phyloP scores from a whole-genome alignment of 2,113 vertebrate genomes.

The Phoxinus phoxinus region DNA sequence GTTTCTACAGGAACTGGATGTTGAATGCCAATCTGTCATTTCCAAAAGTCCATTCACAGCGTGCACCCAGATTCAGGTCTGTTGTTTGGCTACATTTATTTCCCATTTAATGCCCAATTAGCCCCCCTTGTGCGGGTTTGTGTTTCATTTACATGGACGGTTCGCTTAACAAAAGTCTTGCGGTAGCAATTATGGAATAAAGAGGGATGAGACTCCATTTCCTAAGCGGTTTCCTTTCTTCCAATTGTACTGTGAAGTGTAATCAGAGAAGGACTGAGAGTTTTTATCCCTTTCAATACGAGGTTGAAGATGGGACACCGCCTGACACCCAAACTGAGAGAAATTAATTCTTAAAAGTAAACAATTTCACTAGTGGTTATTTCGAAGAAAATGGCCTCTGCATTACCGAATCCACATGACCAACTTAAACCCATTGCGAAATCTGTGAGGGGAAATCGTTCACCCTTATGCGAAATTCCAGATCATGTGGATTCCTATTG shows the following conservation, averaged over 20 bases:
- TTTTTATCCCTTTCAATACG: constrained; percentile 14
- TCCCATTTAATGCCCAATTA: constrained; percentile 60
- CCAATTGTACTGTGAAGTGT: constrained; percentile 36
- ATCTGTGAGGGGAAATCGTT: background rate
- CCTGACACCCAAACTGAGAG: background rate
- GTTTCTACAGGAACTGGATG: constrained; percentile 34
- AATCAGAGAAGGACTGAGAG: constrained; percentile 43
- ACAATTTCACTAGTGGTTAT: background rate
- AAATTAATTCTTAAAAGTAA: constrained; percentile 9
- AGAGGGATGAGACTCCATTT: constrained; percentile 33
- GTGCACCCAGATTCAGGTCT: constrained; percentile 32
- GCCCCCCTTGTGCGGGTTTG: constrained; percentile 32
- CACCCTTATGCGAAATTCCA: background rate
- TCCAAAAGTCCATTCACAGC: constrained; percentile 17
- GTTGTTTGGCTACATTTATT: constrained; percentile 47
- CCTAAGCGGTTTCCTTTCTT: constrained; percentile 37
- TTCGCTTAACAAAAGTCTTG: constrained; percentile 35
- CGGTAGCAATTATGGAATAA: constrained; percentile 47
- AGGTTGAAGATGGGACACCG: constrained; percentile 8
- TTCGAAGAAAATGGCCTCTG: background rate
- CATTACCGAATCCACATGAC: background rate
- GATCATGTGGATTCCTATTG: background rate
- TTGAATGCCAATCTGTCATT: constrained; percentile 43
- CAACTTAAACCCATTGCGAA: background rate
- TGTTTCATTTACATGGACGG: constrained; percentile 54